phyloP scores from a whole-genome alignment of 2,888 invertebrate genomes.

The Dendrolimus houi region DNA sequence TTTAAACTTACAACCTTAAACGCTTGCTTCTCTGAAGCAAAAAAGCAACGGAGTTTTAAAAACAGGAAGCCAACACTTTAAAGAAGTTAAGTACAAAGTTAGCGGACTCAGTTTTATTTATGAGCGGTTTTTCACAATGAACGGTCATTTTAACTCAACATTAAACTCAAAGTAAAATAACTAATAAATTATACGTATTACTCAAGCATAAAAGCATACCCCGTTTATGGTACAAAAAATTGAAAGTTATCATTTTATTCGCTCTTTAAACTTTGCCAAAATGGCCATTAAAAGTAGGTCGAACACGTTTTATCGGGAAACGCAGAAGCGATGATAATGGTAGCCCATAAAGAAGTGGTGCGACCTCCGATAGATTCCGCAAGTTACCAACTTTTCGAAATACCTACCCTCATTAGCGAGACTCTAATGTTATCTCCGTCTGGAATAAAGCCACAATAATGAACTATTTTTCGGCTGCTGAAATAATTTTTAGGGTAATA shows the following conservation, averaged over 20 bases:
- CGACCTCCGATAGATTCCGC: conserved; percentile 63
- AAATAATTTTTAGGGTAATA: no score
- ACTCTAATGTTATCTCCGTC: conserved; percentile 48
- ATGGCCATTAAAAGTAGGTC: conserved; percentile 60
- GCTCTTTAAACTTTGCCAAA: conserved; percentile 51
- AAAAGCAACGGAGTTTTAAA: conserved; percentile 60
- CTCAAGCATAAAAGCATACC: no score
- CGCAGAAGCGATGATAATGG: conserved; percentile 69
- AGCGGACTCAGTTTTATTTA: conserved; percentile 57
- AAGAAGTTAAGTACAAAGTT: conserved; percentile 70
- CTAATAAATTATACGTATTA: no score
- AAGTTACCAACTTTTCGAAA: conserved; percentile 67
- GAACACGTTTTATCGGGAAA: conserved; percentile 70
- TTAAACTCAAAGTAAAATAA: no score
- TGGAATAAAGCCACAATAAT: neutral
- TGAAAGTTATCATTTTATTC: conserved; percentile 60
- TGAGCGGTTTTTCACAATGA: conserved; percentile 47
- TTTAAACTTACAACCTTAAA: conserved; percentile 63
- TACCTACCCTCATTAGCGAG: conserved; percentile 58
- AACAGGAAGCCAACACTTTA: conserved; percentile 70
- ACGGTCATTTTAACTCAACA: conserved; percentile 30
- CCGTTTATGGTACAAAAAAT: conserved; percentile 21
- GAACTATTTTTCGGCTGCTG: no score
- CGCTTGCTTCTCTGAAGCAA: conserved; percentile 43
- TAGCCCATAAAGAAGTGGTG: conserved; percentile 64